These are phyloP conservation scores for Ceratina japonica DNA, from an alignment of 1,140 invertebrate species.

Conservation along the genomic window DNA sequence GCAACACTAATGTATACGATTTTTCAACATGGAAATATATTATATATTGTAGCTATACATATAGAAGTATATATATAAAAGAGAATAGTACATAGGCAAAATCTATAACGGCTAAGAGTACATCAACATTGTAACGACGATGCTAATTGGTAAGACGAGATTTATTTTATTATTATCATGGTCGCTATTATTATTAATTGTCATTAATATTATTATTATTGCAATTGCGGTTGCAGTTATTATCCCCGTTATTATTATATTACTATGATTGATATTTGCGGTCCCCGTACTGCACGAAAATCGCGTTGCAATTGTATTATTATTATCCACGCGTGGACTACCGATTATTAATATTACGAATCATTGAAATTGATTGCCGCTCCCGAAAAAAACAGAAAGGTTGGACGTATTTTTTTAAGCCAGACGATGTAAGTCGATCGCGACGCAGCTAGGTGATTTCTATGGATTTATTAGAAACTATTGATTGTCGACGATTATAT, in stretches of 20 bases:
- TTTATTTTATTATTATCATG: constrained; percentile 70
- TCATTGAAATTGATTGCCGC: constrained; percentile 71
- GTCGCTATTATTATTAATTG: constrained; percentile 70
- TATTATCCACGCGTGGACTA: constrained; percentile 15
- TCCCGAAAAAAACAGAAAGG: constrained; percentile 1
- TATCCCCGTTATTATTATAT: constrained; percentile 6
- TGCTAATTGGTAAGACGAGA: constrained; percentile 65
- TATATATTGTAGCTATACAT: constrained; percentile 79
- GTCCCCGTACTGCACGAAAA: constrained; percentile 40
- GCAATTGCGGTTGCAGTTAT: constrained; percentile 44
- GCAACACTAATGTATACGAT: constrained; percentile 80
- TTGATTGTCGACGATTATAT: constrained; percentile 50
- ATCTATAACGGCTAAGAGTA: constrained; percentile 73
- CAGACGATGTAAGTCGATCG: constrained; percentile 43
- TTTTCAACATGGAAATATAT: constrained; percentile 79
- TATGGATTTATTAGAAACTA: constrained; percentile 60
- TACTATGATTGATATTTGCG: constrained; percentile 46
- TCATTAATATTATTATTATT: constrained; percentile 50
- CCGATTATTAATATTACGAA: constrained; percentile 60
- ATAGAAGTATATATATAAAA: constrained; percentile 73
- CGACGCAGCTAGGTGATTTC: constrained; percentile 55
- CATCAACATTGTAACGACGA: constrained; percentile 76
- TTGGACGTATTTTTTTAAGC: constrained; percentile 63
- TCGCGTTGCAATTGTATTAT: constrained; percentile 55
- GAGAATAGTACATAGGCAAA: constrained; percentile 75